These are phyloP conservation scores for Cryptotis parvus DNA, from an alignment of 2,113 vertebrate genomes.

Conservation along the genomic window DNA sequence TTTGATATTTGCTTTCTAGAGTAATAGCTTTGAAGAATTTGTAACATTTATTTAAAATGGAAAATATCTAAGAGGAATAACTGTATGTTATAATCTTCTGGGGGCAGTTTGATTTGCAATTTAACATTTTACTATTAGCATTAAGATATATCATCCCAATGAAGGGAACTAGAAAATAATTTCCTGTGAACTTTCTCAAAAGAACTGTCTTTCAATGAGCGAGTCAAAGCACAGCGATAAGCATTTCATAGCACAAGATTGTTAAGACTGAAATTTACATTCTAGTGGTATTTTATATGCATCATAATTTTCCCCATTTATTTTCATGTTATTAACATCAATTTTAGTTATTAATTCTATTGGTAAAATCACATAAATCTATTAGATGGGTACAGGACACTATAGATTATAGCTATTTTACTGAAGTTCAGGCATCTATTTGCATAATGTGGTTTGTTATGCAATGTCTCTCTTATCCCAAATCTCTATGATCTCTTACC, in stretches of 20 bases:
- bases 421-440: not conserved
- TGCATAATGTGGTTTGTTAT: not conserved
- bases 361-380: not conserved
- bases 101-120: constrained; percentile 62
- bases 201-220: not conserved
- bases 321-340: constrained; percentile 23
- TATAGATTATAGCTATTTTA: not conserved
- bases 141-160: constrained; percentile 60
- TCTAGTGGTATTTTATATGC: not conserved
- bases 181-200: constrained; percentile 66
- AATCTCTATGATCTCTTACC: not conserved
- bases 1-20: constrained; percentile 57
- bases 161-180: constrained; percentile 54
- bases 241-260: not conserved
- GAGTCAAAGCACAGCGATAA: not conserved
- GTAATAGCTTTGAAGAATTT: constrained; percentile 53
- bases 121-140: constrained; percentile 58
- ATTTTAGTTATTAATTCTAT: not conserved
- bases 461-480: not conserved
- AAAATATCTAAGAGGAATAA: constrained; percentile 53
- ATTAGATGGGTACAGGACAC: not conserved
- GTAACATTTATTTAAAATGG: constrained; percentile 53
- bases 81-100: constrained; percentile 33
- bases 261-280: not conserved
- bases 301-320: not conserved